Conservation (phyloP, 2,888 invertebrate genomes). For the Drosophila niveifrons region DNA sequence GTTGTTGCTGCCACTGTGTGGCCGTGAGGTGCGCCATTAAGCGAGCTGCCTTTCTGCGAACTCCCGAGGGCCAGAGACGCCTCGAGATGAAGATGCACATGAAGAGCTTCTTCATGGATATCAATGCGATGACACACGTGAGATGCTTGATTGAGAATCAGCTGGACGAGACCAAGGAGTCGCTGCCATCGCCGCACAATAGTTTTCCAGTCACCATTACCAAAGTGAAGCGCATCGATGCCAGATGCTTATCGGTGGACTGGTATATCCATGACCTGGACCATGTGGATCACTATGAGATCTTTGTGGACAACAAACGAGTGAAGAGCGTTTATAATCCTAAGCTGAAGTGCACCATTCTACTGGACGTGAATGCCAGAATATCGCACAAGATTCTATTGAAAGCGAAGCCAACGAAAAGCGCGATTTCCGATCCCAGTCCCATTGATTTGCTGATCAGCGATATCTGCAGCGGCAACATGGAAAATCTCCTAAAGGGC, state of each 20-base stretch:
- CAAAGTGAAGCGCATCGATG: slow-evolving; percentile 42
- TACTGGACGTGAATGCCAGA: slow-evolving; percentile 54
- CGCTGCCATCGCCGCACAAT: slow-evolving; percentile 29
- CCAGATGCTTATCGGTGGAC: slow-evolving; percentile 38
- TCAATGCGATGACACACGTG: slow-evolving; percentile 48
- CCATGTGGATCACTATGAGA: slow-evolving; percentile 55
- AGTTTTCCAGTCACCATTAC: slow-evolving; percentile 56
- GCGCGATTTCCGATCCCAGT: background rate
- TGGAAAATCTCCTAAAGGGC: slow-evolving; percentile 25
- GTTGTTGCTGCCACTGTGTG: slow-evolving; percentile 64
- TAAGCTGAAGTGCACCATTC: slow-evolving; percentile 32
- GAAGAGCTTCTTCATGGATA: slow-evolving; percentile 66
- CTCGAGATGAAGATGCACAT: slow-evolving; percentile 52
- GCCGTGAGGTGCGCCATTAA: slow-evolving; percentile 45
- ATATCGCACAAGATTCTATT: slow-evolving; percentile 41
- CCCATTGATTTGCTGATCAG: slow-evolving; percentile 37
- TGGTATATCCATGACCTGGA: slow-evolving; percentile 63
- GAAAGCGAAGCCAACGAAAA: slow-evolving; percentile 39
- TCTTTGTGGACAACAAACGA: slow-evolving; percentile 47
- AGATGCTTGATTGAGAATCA: slow-evolving; percentile 32
- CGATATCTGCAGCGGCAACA: slow-evolving; percentile 42
- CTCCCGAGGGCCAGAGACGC: slow-evolving; percentile 51
- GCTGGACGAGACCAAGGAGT: slow-evolving; percentile 31
- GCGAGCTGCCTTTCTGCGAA: slow-evolving; percentile 33
- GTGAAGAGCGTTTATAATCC: slow-evolving; percentile 52